Percentiles rank a stretch among this genome's conserved stretches.
Conservation (phyloP, 1,140 invertebrate species). For the Chrysomallon squamiferum region DNA sequence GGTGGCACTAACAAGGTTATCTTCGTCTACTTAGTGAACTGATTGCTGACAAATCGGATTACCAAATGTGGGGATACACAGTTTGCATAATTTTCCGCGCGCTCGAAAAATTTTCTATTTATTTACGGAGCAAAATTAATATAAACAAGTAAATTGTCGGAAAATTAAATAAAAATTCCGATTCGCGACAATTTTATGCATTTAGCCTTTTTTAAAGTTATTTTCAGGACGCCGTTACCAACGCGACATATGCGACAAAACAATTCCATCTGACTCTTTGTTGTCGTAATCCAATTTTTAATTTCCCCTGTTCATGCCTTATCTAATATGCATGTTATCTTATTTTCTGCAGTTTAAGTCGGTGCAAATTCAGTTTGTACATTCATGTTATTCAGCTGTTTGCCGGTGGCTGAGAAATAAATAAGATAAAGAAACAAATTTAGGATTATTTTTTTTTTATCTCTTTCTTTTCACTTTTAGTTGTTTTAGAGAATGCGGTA, state of each 20-base stretch:
- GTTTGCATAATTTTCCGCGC: constrained; percentile 58
- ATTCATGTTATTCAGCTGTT: neutral
- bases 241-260: constrained; percentile 1
- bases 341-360: constrained; percentile 9
- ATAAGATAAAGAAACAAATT: neutral
- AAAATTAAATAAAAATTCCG: constrained; percentile 43
- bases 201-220: neutral
- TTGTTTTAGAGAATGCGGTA: no score
- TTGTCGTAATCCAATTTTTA: constrained; percentile 2
- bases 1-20: constrained; percentile 53
- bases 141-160: constrained; percentile 47
- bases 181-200: neutral
- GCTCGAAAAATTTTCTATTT: constrained; percentile 54
- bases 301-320: neutral
- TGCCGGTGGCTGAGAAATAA: neutral
- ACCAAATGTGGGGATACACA: constrained; percentile 52
- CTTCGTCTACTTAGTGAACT: constrained; percentile 45
- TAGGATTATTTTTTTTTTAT: no score
- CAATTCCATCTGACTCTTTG: neutral
- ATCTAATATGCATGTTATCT: neutral
- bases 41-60: constrained; percentile 52
- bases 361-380: neutral
- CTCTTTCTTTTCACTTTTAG: no score
- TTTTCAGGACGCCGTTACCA: neutral
- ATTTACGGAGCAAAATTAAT: constrained; percentile 53